phyloP scores from a whole-genome alignment of 1,140 invertebrate genomes.

The Drosophila bocqueti region DNA sequence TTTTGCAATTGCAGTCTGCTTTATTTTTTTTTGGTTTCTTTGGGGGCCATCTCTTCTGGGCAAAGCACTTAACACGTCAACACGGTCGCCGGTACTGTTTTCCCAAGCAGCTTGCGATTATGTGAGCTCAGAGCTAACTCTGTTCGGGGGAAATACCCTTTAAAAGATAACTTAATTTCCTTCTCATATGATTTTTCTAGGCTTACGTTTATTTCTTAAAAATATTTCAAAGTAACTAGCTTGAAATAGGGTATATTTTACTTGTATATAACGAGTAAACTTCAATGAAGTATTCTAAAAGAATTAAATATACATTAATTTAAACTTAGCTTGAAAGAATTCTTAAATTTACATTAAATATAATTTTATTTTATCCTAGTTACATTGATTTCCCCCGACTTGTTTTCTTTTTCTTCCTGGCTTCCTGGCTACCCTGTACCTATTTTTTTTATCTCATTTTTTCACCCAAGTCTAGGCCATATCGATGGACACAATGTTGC shows the following conservation, averaged over 20 bases:
- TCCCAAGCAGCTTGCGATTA: constrained; percentile 51
- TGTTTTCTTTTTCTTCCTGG: not conserved
- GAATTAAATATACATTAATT: not conserved
- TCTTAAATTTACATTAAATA: not conserved
- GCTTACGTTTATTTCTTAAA: too few species aligned
- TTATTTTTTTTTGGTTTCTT: constrained; percentile 11
- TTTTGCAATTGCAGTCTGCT: constrained; percentile 15
- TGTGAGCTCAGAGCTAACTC: too few species aligned
- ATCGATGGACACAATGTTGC: constrained; percentile 55
- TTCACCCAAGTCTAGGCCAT: constrained; percentile 7
- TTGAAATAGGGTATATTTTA: not conserved
- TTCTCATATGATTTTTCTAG: too few species aligned
- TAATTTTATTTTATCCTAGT: not conserved
- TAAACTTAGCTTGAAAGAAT: not conserved
- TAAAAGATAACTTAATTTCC: too few species aligned
- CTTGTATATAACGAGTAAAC: not conserved
- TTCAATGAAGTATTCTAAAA: not conserved
- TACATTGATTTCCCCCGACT: not conserved
- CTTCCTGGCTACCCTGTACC: not conserved
- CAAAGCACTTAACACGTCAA: constrained; percentile 79
- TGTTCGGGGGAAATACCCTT: too few species aligned
- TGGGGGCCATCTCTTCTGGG: constrained; percentile 46
- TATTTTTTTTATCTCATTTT: not conserved
- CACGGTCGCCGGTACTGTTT: constrained; percentile 56
- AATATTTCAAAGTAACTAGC: too few species aligned